Percentiles rank a stretch among this genome's conserved stretches.
Conservation (phyloP, 2,888 invertebrate genomes). For the Urechis unicinctus region DNA sequence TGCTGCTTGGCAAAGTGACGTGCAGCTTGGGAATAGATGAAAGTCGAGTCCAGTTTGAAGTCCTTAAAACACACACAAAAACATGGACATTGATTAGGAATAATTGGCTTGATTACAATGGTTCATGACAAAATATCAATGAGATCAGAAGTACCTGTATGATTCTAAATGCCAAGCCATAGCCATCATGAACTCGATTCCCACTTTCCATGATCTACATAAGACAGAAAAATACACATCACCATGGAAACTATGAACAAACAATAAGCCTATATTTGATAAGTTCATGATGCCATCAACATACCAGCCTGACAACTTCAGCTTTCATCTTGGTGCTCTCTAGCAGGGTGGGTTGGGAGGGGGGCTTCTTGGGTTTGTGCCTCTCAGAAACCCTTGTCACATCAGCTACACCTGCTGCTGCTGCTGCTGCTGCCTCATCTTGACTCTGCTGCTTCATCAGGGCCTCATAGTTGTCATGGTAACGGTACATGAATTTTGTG, state of each 20-base stretch:
- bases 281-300: conserved; percentile 6
- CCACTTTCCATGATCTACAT: conserved; percentile 43
- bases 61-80: conserved; percentile 33
- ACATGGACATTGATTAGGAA: background rate
- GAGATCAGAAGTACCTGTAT: conserved; percentile 34
- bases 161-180: conserved; percentile 40
- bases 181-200: conserved; percentile 36
- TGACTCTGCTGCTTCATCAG: background rate
- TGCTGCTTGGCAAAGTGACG: conserved; percentile 33
- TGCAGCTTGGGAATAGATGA: conserved; percentile 36
- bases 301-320: conserved; percentile 40
- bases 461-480: conserved; percentile 20
- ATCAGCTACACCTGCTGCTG: no score
- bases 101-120: no score
- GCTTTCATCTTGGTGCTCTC: conserved; percentile 30
- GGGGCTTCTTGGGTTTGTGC: no score
- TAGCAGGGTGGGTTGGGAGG: conserved; percentile 42
- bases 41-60: conserved; percentile 32
- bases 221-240: background rate
- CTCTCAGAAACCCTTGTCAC: no score
- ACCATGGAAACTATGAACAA: background rate
- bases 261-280: no score
- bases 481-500: conserved; percentile 54
- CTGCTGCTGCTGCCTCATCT: background rate
- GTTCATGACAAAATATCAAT: background rate